phyloP scores from a whole-genome alignment of 2,888 invertebrate genomes.

The Pseudococcus viburni region DNA sequence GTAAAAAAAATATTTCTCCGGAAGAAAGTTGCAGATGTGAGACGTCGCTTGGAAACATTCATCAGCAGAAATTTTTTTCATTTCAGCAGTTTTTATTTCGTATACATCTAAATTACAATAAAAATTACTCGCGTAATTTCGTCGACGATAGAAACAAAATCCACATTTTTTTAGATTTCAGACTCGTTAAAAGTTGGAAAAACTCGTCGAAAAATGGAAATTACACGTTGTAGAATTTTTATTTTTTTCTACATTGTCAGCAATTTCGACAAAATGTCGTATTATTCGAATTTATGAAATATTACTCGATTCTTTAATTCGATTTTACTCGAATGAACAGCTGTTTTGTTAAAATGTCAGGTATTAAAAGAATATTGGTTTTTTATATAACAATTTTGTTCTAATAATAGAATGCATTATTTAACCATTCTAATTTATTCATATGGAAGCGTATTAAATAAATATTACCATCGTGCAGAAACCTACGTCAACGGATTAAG shows the following conservation, averaged over 20 bases:
- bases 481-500: neutral
- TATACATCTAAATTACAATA: neutral
- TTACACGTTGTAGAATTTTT: neutral
- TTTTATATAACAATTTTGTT: neutral
- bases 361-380: neutral
- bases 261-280: neutral
- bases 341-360: neutral
- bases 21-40: neutral
- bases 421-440: neutral
- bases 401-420: conserved; percentile 2
- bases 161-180: neutral
- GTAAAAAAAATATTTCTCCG: neutral
- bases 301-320: neutral
- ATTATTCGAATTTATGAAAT: neutral
- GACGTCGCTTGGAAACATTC: neutral
- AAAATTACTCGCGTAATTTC: neutral
- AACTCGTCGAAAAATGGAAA: neutral
- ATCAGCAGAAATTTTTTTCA: neutral
- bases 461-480: neutral
- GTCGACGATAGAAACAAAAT: neutral
- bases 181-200: neutral
- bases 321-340: neutral
- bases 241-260: neutral
- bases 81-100: neutral
- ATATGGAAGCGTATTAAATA: neutral